Base-by-base conservation (phyloP, 2,888 invertebrate species). In the Dyspetes luteomarginatus region DNA sequence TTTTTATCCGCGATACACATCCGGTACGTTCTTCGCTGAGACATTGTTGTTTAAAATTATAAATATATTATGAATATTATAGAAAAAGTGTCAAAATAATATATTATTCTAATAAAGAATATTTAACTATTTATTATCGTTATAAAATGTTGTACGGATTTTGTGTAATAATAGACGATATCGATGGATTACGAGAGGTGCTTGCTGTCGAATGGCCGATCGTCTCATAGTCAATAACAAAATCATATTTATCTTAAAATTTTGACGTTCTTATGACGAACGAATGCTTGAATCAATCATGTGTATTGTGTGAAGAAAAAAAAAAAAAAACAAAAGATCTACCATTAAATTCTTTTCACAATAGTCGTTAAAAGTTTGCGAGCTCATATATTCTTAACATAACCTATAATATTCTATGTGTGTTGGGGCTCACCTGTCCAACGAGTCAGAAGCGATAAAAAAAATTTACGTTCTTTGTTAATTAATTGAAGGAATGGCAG, bases 401-500 rank as follows among this genome's bases (percentile, higher is more conserved):
- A 72, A 72, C 72, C 72, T 72, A 26, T 26, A 62, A 72, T 41
- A 9, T 36, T 36, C 17, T 15, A 17, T 17, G 48, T 17, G 17
- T n/a, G 1, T 43, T 9, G 17, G 17, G 3, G 48, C 48, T 48
- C 5, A 36, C 19, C 17, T 17, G 5, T 15, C 15, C 17, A 17
- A 4, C 4, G 12, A 36, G 43, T 36, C 2, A 43, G 19, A 17
- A 3, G 9, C 22, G 50, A 52, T 9, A 4, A 7, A 24, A 0
- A 19, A 52, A 52, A 71, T 67, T 28, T 62, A 28, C 4, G 24
- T 69, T 48, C 30, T 36, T 79, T 52, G 4, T 69, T 55, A 36
- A 4, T 80, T 4, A 3, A 30, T 80, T 67, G 15, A 69, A 93
- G 93, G 89, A 81, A 95, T 95, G 95, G 94, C 95, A 90, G 95